Base-by-base conservation (phyloP, 2,888 invertebrate genomes). In the Macrosiphum euphorbiae region DNA sequence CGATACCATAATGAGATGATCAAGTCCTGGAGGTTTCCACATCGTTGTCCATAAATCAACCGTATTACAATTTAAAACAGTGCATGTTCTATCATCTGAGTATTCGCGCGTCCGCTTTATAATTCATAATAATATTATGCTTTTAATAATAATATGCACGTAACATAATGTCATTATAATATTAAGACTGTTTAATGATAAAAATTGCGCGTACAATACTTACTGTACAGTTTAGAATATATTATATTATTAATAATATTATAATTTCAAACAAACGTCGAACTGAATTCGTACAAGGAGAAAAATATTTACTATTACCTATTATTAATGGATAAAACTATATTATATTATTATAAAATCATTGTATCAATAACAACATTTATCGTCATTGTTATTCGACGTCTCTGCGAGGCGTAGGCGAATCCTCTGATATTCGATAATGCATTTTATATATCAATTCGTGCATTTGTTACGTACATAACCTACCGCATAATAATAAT, bases 131-230 rank as follows among this genome's bases (percentile, higher is more conserved):
- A 78, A 78, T 35, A 78, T 78, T 78, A 16, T 78, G 35, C 67
- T 35, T 78, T 35, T 78, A 35, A 35, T 78, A 35, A 35, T 78
- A 78, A 35, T 8, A 78, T 8, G 35, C 78, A 78, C 78, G 78
- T 67, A n/a, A 20, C 35, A 67, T 67, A 20, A 67, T 67, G 16
- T 67, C 35, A 35, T 78, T 78, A 78, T 78, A 35, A 78, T 78
- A 55, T 78, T 78, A 78, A 78, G 78, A 78, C 78, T 78, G 78
- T 78, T 78, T 35, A 78, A 84, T 4, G 41, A 85, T 91, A 84
- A 85, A 78, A 84, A 44, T 28, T 84, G 41, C 84, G 55, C 41
- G 78, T 41, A 61, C 61, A 90, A 52, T 67, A 67, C n/a, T 78
- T 44, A 7, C 44, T 90, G 61, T 90, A 90, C 47, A 90, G 67